phyloP scores from a whole-genome alignment of 2,888 invertebrate genomes.

The Vandiemenella viatica region DNA sequence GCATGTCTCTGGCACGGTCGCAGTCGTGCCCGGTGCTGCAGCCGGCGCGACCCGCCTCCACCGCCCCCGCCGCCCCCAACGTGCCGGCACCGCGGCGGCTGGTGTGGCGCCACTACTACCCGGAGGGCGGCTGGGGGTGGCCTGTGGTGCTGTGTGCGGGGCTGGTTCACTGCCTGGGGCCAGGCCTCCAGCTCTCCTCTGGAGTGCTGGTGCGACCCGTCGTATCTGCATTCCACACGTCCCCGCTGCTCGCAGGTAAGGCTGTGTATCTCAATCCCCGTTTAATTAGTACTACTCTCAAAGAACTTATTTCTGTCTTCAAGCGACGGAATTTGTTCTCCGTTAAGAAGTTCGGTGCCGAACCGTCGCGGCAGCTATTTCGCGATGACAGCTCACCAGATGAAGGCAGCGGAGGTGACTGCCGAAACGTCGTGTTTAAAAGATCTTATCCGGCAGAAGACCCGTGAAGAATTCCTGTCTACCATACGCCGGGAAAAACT shows the following conservation, averaged over 20 bases:
- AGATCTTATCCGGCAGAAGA: too few species aligned
- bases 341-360: too few species aligned
- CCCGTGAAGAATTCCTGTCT: too few species aligned
- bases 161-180: conserved; percentile 54
- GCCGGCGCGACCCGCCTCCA: not conserved
- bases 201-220: conserved; percentile 27
- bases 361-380: too few species aligned
- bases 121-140: conserved; percentile 82
- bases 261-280: too few species aligned
- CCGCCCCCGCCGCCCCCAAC: not conserved
- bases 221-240: conserved; percentile 10
- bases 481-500: too few species aligned
- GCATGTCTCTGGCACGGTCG: not conserved
- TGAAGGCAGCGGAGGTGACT: too few species aligned
- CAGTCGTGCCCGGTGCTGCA: not conserved
- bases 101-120: conserved; percentile 62
- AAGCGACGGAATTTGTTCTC: too few species aligned
- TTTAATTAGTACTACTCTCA: too few species aligned
- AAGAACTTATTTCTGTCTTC: too few species aligned
- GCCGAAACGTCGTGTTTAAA: too few species aligned
- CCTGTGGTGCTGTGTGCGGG: conserved; percentile 57
- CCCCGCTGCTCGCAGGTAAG: conserved; percentile 10
- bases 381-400: too few species aligned
- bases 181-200: conserved; percentile 56
- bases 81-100: conserved; percentile 31